Conservation (phyloP, 1,140 invertebrate genomes). For the Andrena cerasifolii region DNA sequence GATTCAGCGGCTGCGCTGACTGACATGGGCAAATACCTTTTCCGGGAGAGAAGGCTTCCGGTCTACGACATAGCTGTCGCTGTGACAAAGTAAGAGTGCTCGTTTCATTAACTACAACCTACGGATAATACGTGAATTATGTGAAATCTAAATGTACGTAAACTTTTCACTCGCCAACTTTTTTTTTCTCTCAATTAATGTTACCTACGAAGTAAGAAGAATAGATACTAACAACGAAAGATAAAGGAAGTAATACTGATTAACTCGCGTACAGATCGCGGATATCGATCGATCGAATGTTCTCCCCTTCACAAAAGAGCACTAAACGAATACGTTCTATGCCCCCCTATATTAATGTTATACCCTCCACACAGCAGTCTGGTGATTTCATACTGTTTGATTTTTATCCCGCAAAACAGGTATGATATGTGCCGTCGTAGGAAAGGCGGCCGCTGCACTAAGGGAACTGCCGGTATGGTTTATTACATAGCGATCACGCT, state of each 20-base stretch:
- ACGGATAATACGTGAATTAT: background rate
- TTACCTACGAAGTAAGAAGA: background rate
- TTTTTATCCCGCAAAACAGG: slow-evolving; percentile 86
- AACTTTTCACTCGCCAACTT: background rate
- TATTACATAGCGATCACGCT: slow-evolving; percentile 80
- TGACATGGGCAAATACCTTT: slow-evolving; percentile 98
- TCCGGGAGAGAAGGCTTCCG: slow-evolving; percentile 94
- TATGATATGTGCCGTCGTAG: slow-evolving; percentile 97
- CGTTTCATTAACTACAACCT: slow-evolving; percentile 34
- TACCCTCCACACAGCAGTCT: slow-evolving; percentile 51
- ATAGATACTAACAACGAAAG: slow-evolving; percentile 21
- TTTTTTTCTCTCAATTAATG: background rate
- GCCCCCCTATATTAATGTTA: slow-evolving; percentile 27
- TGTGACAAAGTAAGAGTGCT: slow-evolving; percentile 93
- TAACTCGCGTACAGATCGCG: background rate
- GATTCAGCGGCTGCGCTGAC: slow-evolving; percentile 96
- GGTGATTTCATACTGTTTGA: slow-evolving; percentile 79
- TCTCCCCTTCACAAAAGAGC: background rate
- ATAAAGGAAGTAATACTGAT: background rate
- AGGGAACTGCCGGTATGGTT: slow-evolving; percentile 96
- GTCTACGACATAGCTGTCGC: slow-evolving; percentile 98
- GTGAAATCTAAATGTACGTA: background rate
- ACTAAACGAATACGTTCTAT: background rate
- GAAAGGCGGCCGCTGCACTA: slow-evolving; percentile 96
- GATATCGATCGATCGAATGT: background rate